Conservation (phyloP, 2,888 invertebrate genomes). For the Chaitophorus viminalis region DNA sequence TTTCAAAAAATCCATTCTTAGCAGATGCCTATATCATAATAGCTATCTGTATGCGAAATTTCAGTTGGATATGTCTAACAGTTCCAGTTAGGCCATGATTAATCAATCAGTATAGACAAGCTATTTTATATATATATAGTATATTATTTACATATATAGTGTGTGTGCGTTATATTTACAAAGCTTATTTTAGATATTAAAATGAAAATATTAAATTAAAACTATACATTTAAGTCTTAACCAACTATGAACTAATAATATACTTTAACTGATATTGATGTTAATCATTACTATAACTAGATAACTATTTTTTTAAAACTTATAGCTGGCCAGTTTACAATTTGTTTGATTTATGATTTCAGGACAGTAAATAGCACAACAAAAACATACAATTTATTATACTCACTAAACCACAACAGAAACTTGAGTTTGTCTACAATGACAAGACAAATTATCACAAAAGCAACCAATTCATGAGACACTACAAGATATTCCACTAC, state of each 20-base stretch:
- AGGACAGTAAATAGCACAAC: slow-evolving; percentile 57
- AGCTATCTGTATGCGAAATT: too few species aligned
- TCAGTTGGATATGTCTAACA: too few species aligned
- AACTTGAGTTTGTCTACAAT: slow-evolving; percentile 51
- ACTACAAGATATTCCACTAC: slow-evolving; percentile 57
- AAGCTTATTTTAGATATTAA: too few species aligned
- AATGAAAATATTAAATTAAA: not conserved
- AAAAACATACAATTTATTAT: slow-evolving; percentile 52
- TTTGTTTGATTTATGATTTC: slow-evolving; percentile 61
- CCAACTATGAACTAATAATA: slow-evolving; percentile 42
- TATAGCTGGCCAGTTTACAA: slow-evolving; percentile 2
- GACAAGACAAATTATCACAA: slow-evolving; percentile 58
- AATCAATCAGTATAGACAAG: too few species aligned
- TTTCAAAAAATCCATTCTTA: too few species aligned
- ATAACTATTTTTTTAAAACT: slow-evolving; percentile 20
- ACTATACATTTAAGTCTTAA: not conserved
- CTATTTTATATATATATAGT: too few species aligned
- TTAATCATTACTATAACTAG: slow-evolving; percentile 20
- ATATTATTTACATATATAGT: too few species aligned
- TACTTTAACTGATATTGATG: slow-evolving; percentile 30
- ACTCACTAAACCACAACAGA: slow-evolving; percentile 57
- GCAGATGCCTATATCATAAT: too few species aligned
- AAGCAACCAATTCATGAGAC: slow-evolving; percentile 52
- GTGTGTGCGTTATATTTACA: too few species aligned
- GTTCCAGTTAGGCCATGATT: too few species aligned